Evolutionary conservation across 2,888 invertebrate species (phyloP).

Genomic region (Celastrina argiolus): DNA sequence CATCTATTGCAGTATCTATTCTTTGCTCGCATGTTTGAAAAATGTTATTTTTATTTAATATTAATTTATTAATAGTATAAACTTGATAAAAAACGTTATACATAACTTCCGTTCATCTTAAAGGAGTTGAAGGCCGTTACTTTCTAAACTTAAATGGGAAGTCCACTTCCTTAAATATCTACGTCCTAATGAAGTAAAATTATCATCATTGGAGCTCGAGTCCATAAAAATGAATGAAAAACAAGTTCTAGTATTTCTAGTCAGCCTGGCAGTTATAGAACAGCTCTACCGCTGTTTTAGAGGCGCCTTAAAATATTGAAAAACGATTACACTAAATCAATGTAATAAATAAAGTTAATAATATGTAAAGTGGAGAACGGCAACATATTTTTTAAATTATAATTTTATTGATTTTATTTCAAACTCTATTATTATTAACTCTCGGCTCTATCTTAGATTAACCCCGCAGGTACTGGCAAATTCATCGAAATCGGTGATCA

Average conservation of each 20-base stretch:
- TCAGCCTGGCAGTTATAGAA: not conserved
- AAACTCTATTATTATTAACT: not conserved
- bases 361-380: not conserved
- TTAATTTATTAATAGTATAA: not conserved
- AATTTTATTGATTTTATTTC: too few species aligned
- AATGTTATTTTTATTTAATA: not conserved
- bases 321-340: not conserved
- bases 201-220: not conserved
- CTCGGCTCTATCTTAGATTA: not conserved
- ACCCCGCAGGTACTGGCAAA: not conserved
- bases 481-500: constrained; percentile 6
- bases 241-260: constrained; percentile 9
- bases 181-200: not conserved
- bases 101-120: constrained; percentile 15
- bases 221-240: constrained; percentile 6
- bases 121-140: constrained; percentile 15
- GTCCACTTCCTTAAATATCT: constrained; percentile 14
- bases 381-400: too few species aligned
- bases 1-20: too few species aligned
- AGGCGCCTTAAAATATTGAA: not conserved
- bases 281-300: not conserved
- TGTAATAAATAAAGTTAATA: not conserved
- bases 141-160: constrained; percentile 18
- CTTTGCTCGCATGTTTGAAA: not conserved
- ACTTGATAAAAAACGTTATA: constrained; percentile 14